These are phyloP conservation scores for Bradypus variegatus DNA, from an alignment of 2,797 vertebrate genomes.

Conservation along the genomic window DNA sequence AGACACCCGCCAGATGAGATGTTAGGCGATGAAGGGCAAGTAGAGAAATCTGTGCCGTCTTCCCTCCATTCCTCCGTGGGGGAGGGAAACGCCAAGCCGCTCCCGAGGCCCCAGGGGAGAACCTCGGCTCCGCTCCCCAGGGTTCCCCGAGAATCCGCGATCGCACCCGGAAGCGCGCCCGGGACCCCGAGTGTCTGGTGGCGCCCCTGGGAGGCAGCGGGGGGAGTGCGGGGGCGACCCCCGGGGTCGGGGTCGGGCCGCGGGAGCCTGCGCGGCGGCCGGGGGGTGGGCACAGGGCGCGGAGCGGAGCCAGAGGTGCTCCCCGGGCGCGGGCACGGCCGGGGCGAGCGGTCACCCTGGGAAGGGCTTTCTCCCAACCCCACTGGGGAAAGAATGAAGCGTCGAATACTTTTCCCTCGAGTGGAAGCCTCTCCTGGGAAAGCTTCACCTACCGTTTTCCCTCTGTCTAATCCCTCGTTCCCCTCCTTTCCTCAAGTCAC, in stretches of 20 bases:
- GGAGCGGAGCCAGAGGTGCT: neutral
- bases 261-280: neutral
- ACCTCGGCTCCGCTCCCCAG: neutral
- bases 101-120: neutral
- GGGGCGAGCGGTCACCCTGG: neutral
- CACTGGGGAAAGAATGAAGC: neutral
- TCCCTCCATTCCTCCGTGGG: neutral
- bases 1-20: neutral
- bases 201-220: neutral
- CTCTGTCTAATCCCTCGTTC: neutral
- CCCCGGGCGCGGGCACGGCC: neutral
- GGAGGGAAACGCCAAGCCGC: neutral
- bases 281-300: neutral
- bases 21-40: neutral
- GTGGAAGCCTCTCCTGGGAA: neutral
- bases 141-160: neutral
- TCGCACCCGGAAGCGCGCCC: neutral
- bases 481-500: neutral
- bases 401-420: neutral
- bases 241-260: neutral
- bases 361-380: neutral
- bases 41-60: neutral
- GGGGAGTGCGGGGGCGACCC: neutral
- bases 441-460: neutral
- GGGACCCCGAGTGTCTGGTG: neutral